phyloP scores from a whole-genome alignment of 2,113 vertebrate genomes.

The Rhipidura dahli region DNA sequence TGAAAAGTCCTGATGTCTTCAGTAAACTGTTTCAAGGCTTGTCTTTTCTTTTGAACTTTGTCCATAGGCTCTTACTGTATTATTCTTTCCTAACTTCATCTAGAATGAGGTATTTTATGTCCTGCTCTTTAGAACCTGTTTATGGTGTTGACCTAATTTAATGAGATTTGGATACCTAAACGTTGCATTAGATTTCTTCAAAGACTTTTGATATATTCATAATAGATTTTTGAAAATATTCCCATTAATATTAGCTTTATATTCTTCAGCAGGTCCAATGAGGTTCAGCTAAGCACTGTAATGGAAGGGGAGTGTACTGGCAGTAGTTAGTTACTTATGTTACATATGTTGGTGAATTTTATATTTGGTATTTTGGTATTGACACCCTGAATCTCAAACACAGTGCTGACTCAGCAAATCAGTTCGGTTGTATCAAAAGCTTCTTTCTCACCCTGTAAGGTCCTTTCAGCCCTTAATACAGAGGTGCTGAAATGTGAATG shows the following conservation, averaged over 20 bases:
- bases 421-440: background rate
- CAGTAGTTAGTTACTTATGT: background rate
- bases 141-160: background rate
- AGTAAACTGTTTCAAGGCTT: background rate
- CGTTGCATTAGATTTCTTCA: background rate
- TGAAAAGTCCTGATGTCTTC: background rate
- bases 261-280: background rate
- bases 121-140: background rate
- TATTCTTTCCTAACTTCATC: background rate
- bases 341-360: background rate
- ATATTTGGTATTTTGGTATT: background rate
- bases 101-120: background rate
- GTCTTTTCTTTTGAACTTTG: background rate
- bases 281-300: background rate
- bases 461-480: background rate
- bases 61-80: background rate
- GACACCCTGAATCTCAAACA: background rate
- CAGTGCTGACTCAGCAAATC: background rate
- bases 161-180: background rate
- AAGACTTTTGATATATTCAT: background rate
- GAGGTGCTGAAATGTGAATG: background rate
- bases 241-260: background rate
- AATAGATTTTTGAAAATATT: background rate
- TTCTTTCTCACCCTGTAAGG: background rate
- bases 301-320: background rate